Percentiles rank a stretch among this genome's conserved stretches.
Conservation (phyloP, 2,113 vertebrate species). For the Desmodus rotundus region DNA sequence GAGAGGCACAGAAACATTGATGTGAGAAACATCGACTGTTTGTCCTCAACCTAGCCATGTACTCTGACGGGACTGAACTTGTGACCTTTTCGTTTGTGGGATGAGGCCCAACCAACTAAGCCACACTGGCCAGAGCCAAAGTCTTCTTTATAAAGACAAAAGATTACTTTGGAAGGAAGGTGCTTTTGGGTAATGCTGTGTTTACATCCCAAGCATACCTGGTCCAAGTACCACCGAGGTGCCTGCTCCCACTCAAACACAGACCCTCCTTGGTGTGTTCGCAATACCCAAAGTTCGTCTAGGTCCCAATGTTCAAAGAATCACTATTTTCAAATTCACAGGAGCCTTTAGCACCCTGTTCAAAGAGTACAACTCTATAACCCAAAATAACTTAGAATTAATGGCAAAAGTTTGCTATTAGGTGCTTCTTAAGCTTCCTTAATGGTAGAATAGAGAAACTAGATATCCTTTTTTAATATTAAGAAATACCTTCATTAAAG, state of each 20-base stretch:
- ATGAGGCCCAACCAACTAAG: no score
- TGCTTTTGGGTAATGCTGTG: not conserved
- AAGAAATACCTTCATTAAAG: not conserved
- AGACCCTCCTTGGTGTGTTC: not conserved
- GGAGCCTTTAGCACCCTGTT: not conserved
- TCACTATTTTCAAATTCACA: not conserved
- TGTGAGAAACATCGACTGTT: no score
- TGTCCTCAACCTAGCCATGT: no score
- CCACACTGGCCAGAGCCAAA: not conserved
- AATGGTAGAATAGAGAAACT: not conserved
- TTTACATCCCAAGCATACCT: not conserved
- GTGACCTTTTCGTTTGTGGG: no score
- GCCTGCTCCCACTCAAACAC: not conserved
- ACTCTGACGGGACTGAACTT: no score
- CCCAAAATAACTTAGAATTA: not conserved
- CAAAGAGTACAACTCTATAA: not conserved
- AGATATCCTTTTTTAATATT: not conserved
- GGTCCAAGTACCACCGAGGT: not conserved
- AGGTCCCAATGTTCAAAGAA: not conserved
- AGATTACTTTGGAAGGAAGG: not conserved
- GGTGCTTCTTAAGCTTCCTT: not conserved
- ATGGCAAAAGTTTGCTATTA: not conserved
- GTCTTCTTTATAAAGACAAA: not conserved
- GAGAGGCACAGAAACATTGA: no score
- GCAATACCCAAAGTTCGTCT: not conserved